Base-by-base conservation (phyloP, 2,888 invertebrate species). In the Malthinus flaveolus region DNA sequence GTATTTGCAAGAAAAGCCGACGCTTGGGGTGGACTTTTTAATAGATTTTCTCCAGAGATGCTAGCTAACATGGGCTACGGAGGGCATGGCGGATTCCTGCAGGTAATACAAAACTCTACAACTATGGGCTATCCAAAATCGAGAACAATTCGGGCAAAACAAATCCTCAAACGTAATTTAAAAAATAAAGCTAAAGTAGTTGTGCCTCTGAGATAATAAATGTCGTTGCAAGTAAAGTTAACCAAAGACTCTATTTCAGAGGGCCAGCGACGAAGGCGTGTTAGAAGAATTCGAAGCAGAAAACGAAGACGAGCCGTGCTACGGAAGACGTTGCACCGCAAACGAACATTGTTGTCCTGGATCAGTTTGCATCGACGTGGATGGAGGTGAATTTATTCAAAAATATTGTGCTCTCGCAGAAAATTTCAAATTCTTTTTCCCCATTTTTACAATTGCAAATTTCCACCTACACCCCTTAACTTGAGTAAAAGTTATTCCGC, bases 291-390 rank as follows among this genome's bases (percentile, higher is more conserved):
- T 80, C 57, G 82, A 83, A 52, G 80, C 78, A 33, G 81, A 80
- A 48, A 76, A 73, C 6, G 79, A 82, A 1, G 87, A 87, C 31
- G 89, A 89, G 44, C 88, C 90, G 15, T 93, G 93, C 78, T 90
- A 90, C 73, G 89, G 88, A 65, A 85, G 85, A 49, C 85, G 84
- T 12, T 94, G 93, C 72, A 83, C 84, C 2, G 84, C 87, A 62
- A 93, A 91, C 72, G 92, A 91, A 11, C 87, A 91, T 73, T 94
- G 93, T 78, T 94, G 93, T 79, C 87, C 90, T 0, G 90, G 89
- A 8, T 86, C 88, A 9, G 85, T 93, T 56, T 94, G 93, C 76
- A 85, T 88, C 33, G 83, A 84, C 71, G 81, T 84, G 39, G 85
- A 86, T 70, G 85, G 85, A 76, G 83, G 87, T 87, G 15, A 42